A percentile compares a stretch with the other conserved stretches of the same genome.
Conservation (phyloP, 2,797 vertebrate genomes). For the Sebastes variabilis region DNA sequence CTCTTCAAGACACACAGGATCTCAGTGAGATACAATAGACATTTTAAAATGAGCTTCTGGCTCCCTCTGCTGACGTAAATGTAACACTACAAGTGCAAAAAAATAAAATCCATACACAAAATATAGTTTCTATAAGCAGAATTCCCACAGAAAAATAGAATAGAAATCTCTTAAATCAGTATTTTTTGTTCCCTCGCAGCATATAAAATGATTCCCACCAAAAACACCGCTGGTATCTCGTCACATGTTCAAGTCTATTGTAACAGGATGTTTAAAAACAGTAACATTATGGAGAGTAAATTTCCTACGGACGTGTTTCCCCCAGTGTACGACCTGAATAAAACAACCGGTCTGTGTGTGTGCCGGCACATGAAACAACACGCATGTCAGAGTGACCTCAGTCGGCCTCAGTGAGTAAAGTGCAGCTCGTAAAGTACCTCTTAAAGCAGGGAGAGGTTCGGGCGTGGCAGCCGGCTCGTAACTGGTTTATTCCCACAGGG, state of each 20-base stretch:
- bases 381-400: neutral
- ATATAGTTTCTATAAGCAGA: neutral
- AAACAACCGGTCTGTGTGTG: neutral
- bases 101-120: neutral
- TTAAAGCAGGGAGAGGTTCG: neutral
- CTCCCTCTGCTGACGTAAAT: conserved; percentile 58
- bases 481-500: conserved; percentile 81
- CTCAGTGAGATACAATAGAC: neutral
- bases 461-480: neutral
- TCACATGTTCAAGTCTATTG: conserved; percentile 7
- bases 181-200: neutral
- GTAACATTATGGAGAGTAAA: neutral
- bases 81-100: neutral
- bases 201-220: neutral
- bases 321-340: conserved; percentile 3
- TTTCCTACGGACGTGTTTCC: neutral
- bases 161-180: neutral
- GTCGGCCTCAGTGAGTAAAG: conserved; percentile 20
- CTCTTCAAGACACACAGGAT: neutral
- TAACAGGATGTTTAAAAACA: neutral
- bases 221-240: neutral
- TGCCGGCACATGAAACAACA: neutral
- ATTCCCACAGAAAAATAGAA: neutral
- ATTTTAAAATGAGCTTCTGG: neutral
- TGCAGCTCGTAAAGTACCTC: conserved; percentile 28